Evolutionary conservation across 2,888 invertebrate species (phyloP).

Genomic region (Stenolophus ochropezus): DNA sequence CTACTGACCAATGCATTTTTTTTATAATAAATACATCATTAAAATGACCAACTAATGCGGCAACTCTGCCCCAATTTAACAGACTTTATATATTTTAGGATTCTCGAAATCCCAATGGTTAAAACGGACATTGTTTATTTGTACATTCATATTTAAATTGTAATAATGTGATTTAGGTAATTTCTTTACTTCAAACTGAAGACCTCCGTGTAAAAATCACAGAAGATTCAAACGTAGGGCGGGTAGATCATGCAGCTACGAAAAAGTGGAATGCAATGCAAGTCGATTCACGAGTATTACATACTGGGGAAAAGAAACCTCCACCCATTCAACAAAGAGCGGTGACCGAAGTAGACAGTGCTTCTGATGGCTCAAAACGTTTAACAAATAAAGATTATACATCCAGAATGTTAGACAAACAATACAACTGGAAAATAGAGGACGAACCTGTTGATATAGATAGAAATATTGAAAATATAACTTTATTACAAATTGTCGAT

Average conservation of each 20-base stretch:
- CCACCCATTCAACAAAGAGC: slow-evolving; percentile 58
- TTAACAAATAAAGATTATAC: slow-evolving; percentile 70
- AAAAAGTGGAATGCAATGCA: slow-evolving; percentile 69
- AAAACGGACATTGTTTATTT: too few relatives aligned
- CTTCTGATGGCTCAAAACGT: slow-evolving; percentile 68
- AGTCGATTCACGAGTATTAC: slow-evolving; percentile 67
- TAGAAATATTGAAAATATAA: slow-evolving; percentile 76
- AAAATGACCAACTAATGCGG: too few relatives aligned
- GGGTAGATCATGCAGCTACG: background rate
- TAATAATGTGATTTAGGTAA: slow-evolving; percentile 53
- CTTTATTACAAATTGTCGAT: slow-evolving; percentile 82
- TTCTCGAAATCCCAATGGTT: too few relatives aligned
- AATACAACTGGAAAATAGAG: slow-evolving; percentile 73
- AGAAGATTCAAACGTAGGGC: slow-evolving; percentile 72
- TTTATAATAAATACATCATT: too few relatives aligned
- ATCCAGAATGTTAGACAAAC: slow-evolving; percentile 72
- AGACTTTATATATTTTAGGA: too few relatives aligned
- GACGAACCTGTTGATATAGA: slow-evolving; percentile 83
- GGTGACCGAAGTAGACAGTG: slow-evolving; percentile 48
- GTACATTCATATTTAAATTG: background rate
- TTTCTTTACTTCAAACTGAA: slow-evolving; percentile 82
- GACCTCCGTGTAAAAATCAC: slow-evolving; percentile 80
- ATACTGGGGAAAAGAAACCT: slow-evolving; percentile 64
- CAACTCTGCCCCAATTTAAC: too few relatives aligned
- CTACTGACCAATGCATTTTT: too few relatives aligned